A percentile compares a stretch with the other conserved stretches of the same genome.
These are phyloP conservation scores for Scarus forsteni DNA, from an alignment of 2,797 vertebrate genomes.

Conservation along the genomic window DNA sequence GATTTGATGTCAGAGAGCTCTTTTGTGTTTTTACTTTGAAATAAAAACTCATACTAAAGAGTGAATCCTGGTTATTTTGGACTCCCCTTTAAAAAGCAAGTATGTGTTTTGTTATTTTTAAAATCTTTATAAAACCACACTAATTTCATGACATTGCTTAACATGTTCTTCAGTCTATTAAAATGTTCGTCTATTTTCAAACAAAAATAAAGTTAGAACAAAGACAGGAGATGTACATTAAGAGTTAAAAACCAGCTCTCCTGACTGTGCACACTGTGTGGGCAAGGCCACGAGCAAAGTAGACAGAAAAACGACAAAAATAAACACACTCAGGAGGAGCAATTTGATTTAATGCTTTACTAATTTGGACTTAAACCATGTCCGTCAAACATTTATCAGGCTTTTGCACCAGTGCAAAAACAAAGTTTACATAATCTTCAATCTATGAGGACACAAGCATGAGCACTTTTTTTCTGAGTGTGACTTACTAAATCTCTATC, in stretches of 20 bases:
- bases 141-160: too few species aligned
- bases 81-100: too few species aligned
- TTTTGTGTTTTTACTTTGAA: too few species aligned
- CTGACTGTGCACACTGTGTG: background rate
- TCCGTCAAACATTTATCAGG: constrained; percentile 53
- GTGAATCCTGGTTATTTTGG: too few species aligned
- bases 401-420: constrained; percentile 77
- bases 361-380: constrained; percentile 57
- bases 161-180: too few species aligned
- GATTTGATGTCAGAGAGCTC: background rate
- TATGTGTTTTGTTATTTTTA: too few species aligned
- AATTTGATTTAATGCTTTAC: constrained; percentile 62
- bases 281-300: background rate
- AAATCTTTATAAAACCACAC: too few species aligned
- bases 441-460: constrained; percentile 54
- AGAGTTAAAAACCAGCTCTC: background rate
- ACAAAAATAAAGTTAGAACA: too few species aligned
- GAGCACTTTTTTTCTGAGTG: constrained; percentile 53
- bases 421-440: constrained; percentile 60
- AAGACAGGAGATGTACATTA: background rate
- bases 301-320: constrained; percentile 12
- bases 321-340: constrained; percentile 22
- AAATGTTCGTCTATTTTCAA: too few species aligned
- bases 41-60: too few species aligned
- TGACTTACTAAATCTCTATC: constrained; percentile 71